A percentile compares a stretch with the other conserved stretches of the same genome.
Evolutionary conservation across 2,888 invertebrate species (phyloP).

Genomic region (Phorcus lineatus): DNA sequence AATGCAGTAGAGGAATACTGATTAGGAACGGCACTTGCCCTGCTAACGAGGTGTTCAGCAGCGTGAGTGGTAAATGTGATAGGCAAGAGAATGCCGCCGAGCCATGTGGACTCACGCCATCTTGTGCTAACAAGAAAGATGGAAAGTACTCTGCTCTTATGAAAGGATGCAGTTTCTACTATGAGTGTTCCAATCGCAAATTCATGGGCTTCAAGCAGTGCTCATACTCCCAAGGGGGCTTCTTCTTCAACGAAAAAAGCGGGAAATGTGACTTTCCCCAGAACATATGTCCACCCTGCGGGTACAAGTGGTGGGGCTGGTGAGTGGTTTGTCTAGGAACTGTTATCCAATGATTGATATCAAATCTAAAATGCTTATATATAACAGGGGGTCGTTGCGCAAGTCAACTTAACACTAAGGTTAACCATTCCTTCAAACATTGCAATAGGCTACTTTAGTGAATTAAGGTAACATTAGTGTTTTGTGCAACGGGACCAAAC

Average conservation of each 20-base stretch:
- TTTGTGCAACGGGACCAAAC: no score
- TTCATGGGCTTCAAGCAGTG: constrained; percentile 44
- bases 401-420: no score
- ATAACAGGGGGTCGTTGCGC: no score
- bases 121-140: constrained; percentile 38
- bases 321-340: constrained; percentile 28
- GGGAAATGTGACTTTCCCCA: constrained; percentile 48
- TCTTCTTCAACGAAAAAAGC: constrained; percentile 48
- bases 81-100: constrained; percentile 38
- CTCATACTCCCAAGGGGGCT: constrained; percentile 39
- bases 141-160: constrained; percentile 43
- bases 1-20: constrained; percentile 45
- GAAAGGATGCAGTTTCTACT: constrained; percentile 49
- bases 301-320: constrained; percentile 56
- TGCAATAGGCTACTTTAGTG: no score
- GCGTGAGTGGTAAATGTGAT: constrained; percentile 43
- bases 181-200: constrained; percentile 36
- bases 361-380: not conserved
- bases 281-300: constrained; percentile 55
- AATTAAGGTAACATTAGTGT: no score
- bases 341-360: not conserved
- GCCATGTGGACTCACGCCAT: constrained; percentile 43
- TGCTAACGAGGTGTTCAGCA: constrained; percentile 42
- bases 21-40: constrained; percentile 44
- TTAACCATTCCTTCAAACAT: no score